Evolutionary conservation across 2,888 invertebrate species (phyloP), one percentile per base, ranked within the genome.

Genomic region (Punctoribates punctum): DNA sequence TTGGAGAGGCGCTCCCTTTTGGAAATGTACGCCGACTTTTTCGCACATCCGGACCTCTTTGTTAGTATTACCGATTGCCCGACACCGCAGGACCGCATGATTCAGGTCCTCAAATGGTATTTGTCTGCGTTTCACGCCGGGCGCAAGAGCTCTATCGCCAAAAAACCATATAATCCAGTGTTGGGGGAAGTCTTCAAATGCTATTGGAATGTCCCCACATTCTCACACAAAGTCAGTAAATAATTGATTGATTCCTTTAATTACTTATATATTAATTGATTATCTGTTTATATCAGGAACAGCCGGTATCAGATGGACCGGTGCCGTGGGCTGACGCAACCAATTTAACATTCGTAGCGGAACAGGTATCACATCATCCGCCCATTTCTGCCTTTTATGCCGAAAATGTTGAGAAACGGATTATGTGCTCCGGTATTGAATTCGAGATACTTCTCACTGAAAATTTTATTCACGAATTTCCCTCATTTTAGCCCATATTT

Each of bases 21-120:
- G 70, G 99, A 99, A 87, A 99, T 99, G 99, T 99, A 97, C 85
- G 98, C 99, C 73, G 99, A 99, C 86, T 99, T 98, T 84, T 97
- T 99, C 86, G 96, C 99, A 15, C 99, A 99, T 87, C 97, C 99
- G 0, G 97, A 98, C 85, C 89, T 96, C 82, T 98, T 99, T 85
- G 88, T 92, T 84, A 95, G 95, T 84, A 94, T 97, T 86, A 91
- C 93, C 74, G 96, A 96, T 83, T 88, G 91, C 84, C 88, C 90
- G 67, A 91, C 91, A 54, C 91, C 96, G 0, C 88, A 88, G 79
- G 96, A 96, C 77, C 88, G 97, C 77, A 96, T 98, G 90, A 89
- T 97, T 29, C 95, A 95, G 85, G 92, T 95, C 46, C 90, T 96
- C 0, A 88, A 91, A 80, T 99, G 98, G 96, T 99, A 99, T 86